Base-by-base conservation (phyloP, 2,888 invertebrate species). In the Heliconius aoede region DNA sequence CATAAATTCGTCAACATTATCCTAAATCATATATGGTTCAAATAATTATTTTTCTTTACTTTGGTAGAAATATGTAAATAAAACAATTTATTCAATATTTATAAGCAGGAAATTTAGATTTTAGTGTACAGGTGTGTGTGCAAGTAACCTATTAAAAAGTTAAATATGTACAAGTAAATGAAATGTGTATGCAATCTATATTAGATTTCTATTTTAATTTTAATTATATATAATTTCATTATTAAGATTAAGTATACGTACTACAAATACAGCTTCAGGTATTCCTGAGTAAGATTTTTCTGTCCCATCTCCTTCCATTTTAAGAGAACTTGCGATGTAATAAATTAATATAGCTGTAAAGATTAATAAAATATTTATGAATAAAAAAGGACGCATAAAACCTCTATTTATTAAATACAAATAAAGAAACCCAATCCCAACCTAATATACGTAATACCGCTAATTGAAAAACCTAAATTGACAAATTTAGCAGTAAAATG, bases 1-100 rank as follows among this genome's bases (percentile, higher is more conserved):
- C 98, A 99, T 98, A 90, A 97, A 99, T 76, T 96, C 96, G 87
- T 99, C 98, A 58, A 99, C 99, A 96, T 99, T 98, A 87, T 99
- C 99, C 97, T 98, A 89, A 90, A 82, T 80, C 77, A 76, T 75
- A 78, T 77, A 81, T 73, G 72, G 58, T 61, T 7, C 3, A 55
- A 55, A n/a, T 24, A 3, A 3, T 24, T n/a, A 15, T 15, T 24
- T 15, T 36, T 40, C 24, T 65, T 40, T 65, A 1, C 40, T 24
- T 65, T 24, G 36, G 5, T n/a, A 65, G 13, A 65, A 65, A 65
- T 24, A 65, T 15, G 5, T 32, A 11, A 65, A 5, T 32, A 15
- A 32, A 5, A 11, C 15, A 13, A 24, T 65, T 65, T 65, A n/a
- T 1, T 24, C 13, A n/a, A 36, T 5, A 65, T 65, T 65, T 65